A percentile compares a stretch with the other conserved stretches of the same genome.
Conservation (phyloP, 2,888 invertebrate species). For the Troilus luridus region DNA sequence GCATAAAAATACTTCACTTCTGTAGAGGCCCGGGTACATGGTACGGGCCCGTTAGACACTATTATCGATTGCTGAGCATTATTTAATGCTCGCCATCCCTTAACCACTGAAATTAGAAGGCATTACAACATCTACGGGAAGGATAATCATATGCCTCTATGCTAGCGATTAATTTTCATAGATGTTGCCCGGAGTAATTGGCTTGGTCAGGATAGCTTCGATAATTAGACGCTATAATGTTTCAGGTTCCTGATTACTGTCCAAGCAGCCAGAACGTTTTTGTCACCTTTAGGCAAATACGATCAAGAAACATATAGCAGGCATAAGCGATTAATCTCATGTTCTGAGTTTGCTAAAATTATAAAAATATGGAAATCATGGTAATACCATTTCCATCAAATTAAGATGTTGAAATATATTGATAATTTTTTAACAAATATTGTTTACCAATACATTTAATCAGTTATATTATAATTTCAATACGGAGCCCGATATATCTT, state of each 20-base stretch:
- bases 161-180: conserved; percentile 26
- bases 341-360: too few relatives aligned
- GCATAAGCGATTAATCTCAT: too few relatives aligned
- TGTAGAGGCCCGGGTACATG: background rate
- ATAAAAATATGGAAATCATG: too few relatives aligned
- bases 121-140: background rate
- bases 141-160: background rate
- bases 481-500: too few relatives aligned
- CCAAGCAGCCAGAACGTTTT: background rate
- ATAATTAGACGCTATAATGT: background rate
- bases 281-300: background rate
- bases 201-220: background rate
- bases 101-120: background rate
- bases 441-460: too few relatives aligned
- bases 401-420: too few relatives aligned
- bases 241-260: background rate
- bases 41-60: background rate
- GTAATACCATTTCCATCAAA: too few relatives aligned
- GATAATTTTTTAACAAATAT: too few relatives aligned
- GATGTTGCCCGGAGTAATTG: background rate
- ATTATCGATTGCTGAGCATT: conserved; percentile 6
- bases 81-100: background rate
- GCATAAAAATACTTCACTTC: background rate
- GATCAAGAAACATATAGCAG: too few relatives aligned
- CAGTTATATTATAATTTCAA: too few relatives aligned